A percentile compares a stretch with the other conserved stretches of the same genome.
Conservation (phyloP, 2,888 invertebrate genomes). For the Lamellibrachia satsuma region DNA sequence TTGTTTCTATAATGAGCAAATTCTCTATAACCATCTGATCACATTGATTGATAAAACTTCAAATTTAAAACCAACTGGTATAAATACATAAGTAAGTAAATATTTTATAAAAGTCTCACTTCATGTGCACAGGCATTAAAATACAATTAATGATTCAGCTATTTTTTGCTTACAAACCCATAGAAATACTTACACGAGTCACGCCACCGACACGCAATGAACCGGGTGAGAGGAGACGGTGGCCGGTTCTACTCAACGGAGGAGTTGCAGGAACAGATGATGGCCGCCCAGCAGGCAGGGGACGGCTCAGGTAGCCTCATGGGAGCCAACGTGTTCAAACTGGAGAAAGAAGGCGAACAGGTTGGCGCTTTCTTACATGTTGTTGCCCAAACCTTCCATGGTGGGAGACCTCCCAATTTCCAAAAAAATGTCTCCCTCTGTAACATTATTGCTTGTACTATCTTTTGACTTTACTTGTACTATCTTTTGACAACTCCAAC, state of each 20-base stretch:
- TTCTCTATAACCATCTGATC: not conserved
- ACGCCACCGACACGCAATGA: constrained; percentile 96
- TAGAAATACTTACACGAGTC: constrained; percentile 99
- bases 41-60: not conserved
- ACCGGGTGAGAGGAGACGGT: constrained; percentile 93
- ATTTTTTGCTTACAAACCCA: constrained; percentile 50
- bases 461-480: too few species aligned
- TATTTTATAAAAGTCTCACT: not conserved
- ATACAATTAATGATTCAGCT: constrained; percentile 29
- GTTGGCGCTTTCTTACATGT: not conserved
- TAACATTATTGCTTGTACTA: too few species aligned
- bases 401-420: not conserved
- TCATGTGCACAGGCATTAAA: not conserved
- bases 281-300: not conserved
- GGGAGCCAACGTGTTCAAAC: not conserved
- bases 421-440: too few species aligned
- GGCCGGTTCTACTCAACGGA: constrained; percentile 77
- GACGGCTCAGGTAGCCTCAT: not conserved
- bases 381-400: not conserved
- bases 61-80: not conserved
- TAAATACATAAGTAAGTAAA: not conserved
- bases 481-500: too few species aligned
- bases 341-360: not conserved
- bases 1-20: too few species aligned
- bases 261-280: not conserved